Percentiles rank a stretch among this genome's conserved stretches.
Evolutionary conservation across 23 tunicate genomes (phyloP).

Genomic region (Aplidium turbinatum): DNA sequence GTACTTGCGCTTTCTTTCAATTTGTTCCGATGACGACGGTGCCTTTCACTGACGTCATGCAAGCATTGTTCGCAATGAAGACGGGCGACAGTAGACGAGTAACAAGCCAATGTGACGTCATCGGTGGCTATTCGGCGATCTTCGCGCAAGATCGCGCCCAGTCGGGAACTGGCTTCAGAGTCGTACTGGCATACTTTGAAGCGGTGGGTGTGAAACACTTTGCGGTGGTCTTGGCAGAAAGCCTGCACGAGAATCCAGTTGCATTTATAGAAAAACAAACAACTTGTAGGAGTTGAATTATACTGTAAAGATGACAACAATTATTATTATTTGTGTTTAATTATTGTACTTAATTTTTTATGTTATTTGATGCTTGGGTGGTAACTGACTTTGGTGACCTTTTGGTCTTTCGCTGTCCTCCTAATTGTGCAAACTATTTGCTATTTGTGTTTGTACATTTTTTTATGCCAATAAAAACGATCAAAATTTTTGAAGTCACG

Average conservation of each 20-base stretch:
- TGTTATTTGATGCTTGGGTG: no score
- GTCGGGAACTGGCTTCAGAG: constrained; percentile 24
- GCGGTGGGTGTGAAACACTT: constrained; percentile 51
- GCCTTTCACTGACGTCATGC: constrained; percentile 32
- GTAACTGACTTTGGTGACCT: no score
- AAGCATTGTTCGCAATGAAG: constrained; percentile 74
- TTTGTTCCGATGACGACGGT: constrained; percentile 30
- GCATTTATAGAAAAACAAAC: background rate
- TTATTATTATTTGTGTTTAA: background rate
- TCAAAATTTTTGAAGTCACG: no score
- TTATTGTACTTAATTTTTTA: no score
- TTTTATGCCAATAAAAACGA: no score
- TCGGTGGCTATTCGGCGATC: constrained; percentile 48
- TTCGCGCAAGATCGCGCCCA: constrained; percentile 43
- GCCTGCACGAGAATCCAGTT: constrained; percentile 38
- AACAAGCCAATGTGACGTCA: constrained; percentile 41
- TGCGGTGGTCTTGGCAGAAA: constrained; percentile 75
- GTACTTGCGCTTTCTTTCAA: constrained; percentile 52
- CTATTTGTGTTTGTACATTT: no score
- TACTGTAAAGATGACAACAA: background rate
- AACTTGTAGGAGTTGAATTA: no score
- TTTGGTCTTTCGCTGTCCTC: no score
- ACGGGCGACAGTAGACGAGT: constrained; percentile 49
- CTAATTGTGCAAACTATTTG: no score
- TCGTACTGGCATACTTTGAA: constrained; percentile 48